Percentiles rank a stretch among this genome's conserved stretches.
These are phyloP conservation scores for Drosophila phalerata DNA, from an alignment of 2,888 invertebrate genomes.

Conservation along the genomic window DNA sequence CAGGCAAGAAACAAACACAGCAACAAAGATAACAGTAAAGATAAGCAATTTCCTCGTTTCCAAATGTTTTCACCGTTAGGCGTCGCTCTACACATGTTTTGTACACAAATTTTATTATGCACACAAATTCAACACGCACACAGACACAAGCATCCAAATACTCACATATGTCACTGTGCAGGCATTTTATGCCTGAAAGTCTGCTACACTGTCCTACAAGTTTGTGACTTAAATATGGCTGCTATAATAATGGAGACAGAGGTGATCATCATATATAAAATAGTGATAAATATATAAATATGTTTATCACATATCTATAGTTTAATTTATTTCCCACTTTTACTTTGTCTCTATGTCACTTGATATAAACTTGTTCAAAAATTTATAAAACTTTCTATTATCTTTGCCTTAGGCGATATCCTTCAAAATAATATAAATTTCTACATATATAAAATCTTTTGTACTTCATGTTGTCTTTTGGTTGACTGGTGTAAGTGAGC, in stretches of 20 bases:
- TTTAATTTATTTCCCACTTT: too few relatives aligned
- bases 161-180: conserved; percentile 60
- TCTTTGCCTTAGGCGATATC: too few relatives aligned
- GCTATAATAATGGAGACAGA: neutral
- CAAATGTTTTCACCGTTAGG: conserved; percentile 68
- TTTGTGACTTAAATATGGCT: neutral
- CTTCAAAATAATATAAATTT: neutral
- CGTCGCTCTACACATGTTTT: conserved; percentile 71
- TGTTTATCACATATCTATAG: too few relatives aligned
- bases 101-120: conserved; percentile 75
- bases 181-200: conserved; percentile 54
- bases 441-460: neutral
- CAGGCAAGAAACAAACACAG: conserved; percentile 62
- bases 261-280: too few relatives aligned
- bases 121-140: conserved; percentile 58
- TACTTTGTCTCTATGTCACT: too few relatives aligned
- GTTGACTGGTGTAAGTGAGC: conserved; percentile 52
- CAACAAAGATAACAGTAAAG: conserved; percentile 63
- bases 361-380: too few relatives aligned
- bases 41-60: conserved; percentile 69
- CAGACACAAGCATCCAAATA: conserved; percentile 26
- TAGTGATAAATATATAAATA: too few relatives aligned
- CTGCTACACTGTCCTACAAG: conserved; percentile 57
- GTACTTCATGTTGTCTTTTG: conserved; percentile 3
- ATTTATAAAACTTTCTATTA: too few relatives aligned